Base-by-base conservation (phyloP, 2,888 invertebrate species). In the Augiades crinisus region DNA sequence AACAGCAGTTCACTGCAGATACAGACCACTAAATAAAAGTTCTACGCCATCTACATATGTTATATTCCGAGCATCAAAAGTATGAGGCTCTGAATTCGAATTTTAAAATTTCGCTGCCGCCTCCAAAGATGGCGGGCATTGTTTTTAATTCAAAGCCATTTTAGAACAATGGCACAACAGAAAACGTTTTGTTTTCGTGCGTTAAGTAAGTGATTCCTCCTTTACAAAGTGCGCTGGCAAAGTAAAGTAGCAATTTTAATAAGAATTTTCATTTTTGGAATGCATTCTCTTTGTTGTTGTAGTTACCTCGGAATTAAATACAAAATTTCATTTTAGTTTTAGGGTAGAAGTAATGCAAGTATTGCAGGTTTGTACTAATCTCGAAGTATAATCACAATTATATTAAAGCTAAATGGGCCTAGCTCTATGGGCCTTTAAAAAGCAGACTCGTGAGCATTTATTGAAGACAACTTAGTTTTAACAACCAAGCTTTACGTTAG, bases 181-280 rank as follows among this genome's bases (percentile, higher is more conserved):
- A 31, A 31, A 43, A n/a, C 31, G 31, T 43, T 31, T 43, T 43
- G 19, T 43, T 43, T 31, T 17, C 31, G 12, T 43, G 43, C 19
- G 43, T 17, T 41, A 30, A 30, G 41, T 41, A 30, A 41, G 27
- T 41, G 27, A 41, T 41, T 30, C 27, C 27, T 38, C 19, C 19
- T 19, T 38, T 41, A 16, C 41, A 16, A 41, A 40, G 22, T 38
- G 24, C 27, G 10, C 16, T 2, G 33, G 44, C 31, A 33, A 44
- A 44, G 21, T 44, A 44, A 33, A 21, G 22, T 6, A 13, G n/a
- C 44, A 19, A 33, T 44, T 44, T 44, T n/a, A 21, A 44, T 22
- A 43, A 44, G 21, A 13, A 8, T 44, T 6, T 31, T 44, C 24
- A 40, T 27, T 40, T 40, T 3, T 7, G 27, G 43, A 30, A 43